A percentile compares a stretch with the other conserved stretches of the same genome.
phyloP scores from a whole-genome alignment of 2,797 vertebrate genomes.

The Tauraco hartlaubi region DNA sequence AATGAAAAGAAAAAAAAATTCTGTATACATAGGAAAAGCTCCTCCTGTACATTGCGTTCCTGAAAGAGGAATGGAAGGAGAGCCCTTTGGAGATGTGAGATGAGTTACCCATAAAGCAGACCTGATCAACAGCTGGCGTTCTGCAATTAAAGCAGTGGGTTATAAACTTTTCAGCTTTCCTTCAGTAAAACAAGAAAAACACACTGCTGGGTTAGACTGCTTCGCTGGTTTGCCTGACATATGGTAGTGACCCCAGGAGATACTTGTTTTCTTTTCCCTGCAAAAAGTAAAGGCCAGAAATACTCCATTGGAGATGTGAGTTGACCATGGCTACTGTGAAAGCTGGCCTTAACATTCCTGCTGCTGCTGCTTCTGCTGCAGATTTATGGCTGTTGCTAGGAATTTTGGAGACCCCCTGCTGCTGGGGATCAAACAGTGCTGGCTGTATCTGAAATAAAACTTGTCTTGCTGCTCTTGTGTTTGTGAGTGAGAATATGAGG shows the following conservation, averaged over 20 bases:
- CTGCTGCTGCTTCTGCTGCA: slow-evolving; percentile 20
- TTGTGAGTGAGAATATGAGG: not conserved
- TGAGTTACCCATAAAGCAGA: not conserved
- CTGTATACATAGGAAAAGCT: not conserved
- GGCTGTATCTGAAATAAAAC: not conserved
- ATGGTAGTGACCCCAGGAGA: not conserved
- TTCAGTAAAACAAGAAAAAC: slow-evolving; percentile 56
- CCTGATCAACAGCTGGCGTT: not conserved
- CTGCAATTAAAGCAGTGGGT: not conserved
- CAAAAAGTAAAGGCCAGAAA: slow-evolving; percentile 27
- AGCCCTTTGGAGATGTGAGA: not conserved
- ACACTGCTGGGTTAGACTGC: slow-evolving; percentile 10
- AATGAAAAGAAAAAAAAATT: not conserved
- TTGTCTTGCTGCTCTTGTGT: not conserved
- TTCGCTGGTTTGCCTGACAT: slow-evolving; percentile 5
- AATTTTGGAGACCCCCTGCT: not conserved
- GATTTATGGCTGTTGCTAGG: not conserved
- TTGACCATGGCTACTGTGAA: not conserved
- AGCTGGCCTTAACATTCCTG: not conserved
- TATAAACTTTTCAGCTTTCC: slow-evolving; percentile 51
- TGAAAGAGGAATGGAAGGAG: not conserved
- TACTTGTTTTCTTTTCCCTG: not conserved
- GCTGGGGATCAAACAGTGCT: not conserved
- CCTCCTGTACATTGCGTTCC: not conserved
- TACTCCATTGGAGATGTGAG: not conserved